Conservation (phyloP, 1,140 invertebrate genomes). For the Cherax quadricarinatus region DNA sequence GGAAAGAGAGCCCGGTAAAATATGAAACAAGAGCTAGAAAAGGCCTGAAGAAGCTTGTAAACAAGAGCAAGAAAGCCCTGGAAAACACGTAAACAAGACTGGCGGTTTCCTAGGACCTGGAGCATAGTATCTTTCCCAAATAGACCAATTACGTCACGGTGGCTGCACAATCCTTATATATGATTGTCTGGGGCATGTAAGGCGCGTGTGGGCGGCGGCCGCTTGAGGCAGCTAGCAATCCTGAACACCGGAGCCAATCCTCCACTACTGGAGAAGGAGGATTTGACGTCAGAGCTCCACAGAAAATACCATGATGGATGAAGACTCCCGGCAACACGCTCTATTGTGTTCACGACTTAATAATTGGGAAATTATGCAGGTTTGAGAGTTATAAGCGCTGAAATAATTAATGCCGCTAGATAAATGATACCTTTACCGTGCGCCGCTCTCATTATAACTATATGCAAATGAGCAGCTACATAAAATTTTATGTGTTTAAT, state of each 20-base stretch:
- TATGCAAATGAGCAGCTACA: background rate
- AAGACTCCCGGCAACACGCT: background rate
- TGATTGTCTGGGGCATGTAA: constrained; percentile 2
- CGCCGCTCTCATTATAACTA: background rate
- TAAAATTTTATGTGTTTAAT: background rate
- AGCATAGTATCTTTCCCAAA: background rate
- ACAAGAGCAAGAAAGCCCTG: background rate
- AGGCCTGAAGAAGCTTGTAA: no score
- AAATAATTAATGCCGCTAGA: background rate
- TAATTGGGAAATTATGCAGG: background rate
- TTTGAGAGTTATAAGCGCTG: background rate
- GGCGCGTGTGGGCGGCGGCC: background rate
- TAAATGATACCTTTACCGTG: background rate
- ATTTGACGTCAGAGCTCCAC: background rate
- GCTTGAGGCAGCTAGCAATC: background rate
- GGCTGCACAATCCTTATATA: constrained; percentile 7
- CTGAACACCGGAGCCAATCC: background rate
- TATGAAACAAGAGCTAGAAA: no score
- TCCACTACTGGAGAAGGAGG: background rate
- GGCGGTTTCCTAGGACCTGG: background rate
- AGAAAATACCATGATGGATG: background rate
- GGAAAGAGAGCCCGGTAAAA: no score
- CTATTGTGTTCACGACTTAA: background rate
- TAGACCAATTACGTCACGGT: constrained; percentile 6
- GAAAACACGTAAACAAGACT: constrained; percentile 13